Evolutionary conservation across 2,113 vertebrate species (phyloP).

Genomic region (Clarias gariepinus): DNA sequence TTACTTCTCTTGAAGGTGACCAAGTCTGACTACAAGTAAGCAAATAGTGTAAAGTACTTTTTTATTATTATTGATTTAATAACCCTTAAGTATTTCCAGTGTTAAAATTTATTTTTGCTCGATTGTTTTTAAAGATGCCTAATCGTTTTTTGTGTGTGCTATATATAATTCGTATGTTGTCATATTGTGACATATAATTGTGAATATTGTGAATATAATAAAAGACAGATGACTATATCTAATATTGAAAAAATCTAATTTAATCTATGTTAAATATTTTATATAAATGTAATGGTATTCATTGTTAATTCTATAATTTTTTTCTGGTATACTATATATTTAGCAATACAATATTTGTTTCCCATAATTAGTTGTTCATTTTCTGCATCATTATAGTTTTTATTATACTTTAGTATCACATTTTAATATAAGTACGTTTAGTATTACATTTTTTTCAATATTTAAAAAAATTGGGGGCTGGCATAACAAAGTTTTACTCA

Average conservation of each 20-base stretch:
- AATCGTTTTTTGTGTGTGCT: too few species aligned
- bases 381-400: not conserved
- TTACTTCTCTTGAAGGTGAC: not conserved
- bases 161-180: not conserved
- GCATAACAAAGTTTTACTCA: slow-evolving; percentile 31
- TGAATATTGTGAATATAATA: not conserved
- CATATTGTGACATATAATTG: not conserved
- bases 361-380: not conserved
- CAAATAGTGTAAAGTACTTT: not conserved
- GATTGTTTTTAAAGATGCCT: too few species aligned
- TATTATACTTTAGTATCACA: not conserved
- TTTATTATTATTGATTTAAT: too few species aligned
- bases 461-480: not conserved
- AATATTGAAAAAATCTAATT: not conserved
- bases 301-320: slow-evolving; percentile 24
- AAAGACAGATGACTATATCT: not conserved
- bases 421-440: not conserved
- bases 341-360: not conserved
- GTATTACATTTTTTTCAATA: not conserved
- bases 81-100: too few species aligned
- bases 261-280: not conserved
- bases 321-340: not conserved
- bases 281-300: slow-evolving; percentile 36
- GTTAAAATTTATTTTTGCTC: not conserved
- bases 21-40: not conserved